phyloP scores from a whole-genome alignment of 2,888 invertebrate species.

The Noctua janthina region DNA sequence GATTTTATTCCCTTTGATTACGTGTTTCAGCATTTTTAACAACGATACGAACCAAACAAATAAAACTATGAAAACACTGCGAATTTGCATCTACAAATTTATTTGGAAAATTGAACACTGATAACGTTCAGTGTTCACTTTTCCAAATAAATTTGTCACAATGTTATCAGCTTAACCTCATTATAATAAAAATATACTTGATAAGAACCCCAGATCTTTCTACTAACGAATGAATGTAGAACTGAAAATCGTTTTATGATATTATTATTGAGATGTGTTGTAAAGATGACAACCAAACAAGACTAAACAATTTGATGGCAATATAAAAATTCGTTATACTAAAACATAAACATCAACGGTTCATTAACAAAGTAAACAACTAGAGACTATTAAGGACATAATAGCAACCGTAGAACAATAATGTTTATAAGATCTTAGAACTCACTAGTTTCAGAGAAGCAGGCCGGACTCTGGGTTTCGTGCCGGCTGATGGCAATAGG shows the following conservation, averaged over 20 bases:
- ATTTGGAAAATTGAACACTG: neutral
- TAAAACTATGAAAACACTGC: neutral
- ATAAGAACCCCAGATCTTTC: neutral
- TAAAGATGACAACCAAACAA: slow-evolving; percentile 8
- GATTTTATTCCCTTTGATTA: neutral
- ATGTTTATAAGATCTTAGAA: slow-evolving; percentile 1
- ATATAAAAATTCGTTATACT: slow-evolving; percentile 4
- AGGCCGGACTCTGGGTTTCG: neutral
- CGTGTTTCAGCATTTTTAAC: slow-evolving; percentile 2
- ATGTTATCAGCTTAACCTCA: slow-evolving; percentile 8
- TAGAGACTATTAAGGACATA: neutral
- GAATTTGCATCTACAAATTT: neutral
- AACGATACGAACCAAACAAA: neutral
- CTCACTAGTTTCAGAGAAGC: neutral
- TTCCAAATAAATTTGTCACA: neutral
- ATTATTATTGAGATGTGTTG: slow-evolving; percentile 4
- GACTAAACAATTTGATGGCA: slow-evolving; percentile 2
- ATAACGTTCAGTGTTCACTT: neutral
- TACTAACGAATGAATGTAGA: neutral
- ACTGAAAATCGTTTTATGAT: neutral
- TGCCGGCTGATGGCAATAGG: neutral
- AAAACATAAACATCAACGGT: slow-evolving; percentile 12
- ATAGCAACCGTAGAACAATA: slow-evolving; percentile 4
- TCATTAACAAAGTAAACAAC: slow-evolving; percentile 12
- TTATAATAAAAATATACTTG: slow-evolving; percentile 4